A percentile compares a stretch with the other conserved stretches of the same genome.
These are phyloP conservation scores for Pogonocherus hispidulus DNA, from an alignment of 2,888 invertebrate genomes.

Conservation along the genomic window DNA sequence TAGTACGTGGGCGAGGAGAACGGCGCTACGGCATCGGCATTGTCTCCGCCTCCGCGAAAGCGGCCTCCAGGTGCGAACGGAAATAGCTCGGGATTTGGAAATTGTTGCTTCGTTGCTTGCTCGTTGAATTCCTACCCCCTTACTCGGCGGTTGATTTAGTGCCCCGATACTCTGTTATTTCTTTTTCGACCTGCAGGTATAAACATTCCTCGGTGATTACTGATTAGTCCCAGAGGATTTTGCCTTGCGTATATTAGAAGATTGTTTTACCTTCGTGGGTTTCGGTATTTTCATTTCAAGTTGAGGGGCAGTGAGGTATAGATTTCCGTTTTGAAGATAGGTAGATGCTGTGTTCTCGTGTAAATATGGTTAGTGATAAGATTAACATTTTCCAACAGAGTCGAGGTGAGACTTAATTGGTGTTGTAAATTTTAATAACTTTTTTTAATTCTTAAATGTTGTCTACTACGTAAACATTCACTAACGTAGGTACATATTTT, in stretches of 20 bases:
- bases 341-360: not conserved
- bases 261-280: not conserved
- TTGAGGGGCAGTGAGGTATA: not conserved
- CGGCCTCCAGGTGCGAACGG: conserved; percentile 29
- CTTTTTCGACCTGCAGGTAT: not conserved
- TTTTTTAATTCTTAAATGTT: too few species aligned
- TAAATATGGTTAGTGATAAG: conserved; percentile 21
- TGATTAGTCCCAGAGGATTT: not conserved
- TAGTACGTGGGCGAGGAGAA: conserved; percentile 20
- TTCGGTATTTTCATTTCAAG: not conserved
- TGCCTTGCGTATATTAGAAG: not conserved
- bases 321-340: not conserved
- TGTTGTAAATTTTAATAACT: not conserved
- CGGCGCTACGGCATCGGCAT: conserved; percentile 5
- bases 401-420: conserved; percentile 8
- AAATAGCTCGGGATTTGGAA: conserved; percentile 28
- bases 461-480: too few species aligned
- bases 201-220: not conserved
- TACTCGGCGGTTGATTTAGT: not conserved
- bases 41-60: not conserved
- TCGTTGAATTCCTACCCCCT: not conserved
- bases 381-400: conserved; percentile 11
- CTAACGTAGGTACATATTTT: too few species aligned
- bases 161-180: conserved; percentile 8
- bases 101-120: conserved; percentile 30